Evolutionary conservation across 2,888 invertebrate genomes (phyloP), one percentile per base, ranked within the genome.

Genomic region (Geophilus truncorum): DNA sequence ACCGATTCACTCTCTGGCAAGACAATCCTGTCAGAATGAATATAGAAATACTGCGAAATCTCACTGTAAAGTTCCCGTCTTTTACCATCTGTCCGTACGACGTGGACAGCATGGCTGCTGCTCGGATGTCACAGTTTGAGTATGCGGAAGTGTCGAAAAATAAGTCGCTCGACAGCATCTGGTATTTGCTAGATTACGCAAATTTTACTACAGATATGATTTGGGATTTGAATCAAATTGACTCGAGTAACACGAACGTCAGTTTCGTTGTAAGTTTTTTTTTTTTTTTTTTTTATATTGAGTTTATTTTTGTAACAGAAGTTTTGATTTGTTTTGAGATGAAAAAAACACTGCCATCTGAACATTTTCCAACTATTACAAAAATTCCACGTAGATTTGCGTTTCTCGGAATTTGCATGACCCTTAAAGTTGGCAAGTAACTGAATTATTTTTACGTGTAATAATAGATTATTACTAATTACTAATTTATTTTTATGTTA

Each of bases 51-150:
- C 1, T 9, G 34, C 80, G 36, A 18, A 80, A 80, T 75, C 2
- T 7, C 10, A 80, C 75, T 18, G 75, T 80, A 6, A 23, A 75
- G n/a, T 80, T 75, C 23, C 80, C 80, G 6, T 40, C 40, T 18
- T 75, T 80, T 34, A 80, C 80, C 25, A 36, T 80, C n/a, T 80
- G 80, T 75, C 80, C 80, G n/a, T 75, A 34, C 23, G 70, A 21
- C 15, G 76, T 75, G 0, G 75, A 80, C 30, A 62, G 79, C 12
- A 57, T 30, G 79, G 2, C 79, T 1, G 4, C 6, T 2, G n/a
- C 62, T 23, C 28, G 18, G 18, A 9, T 3, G 0, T 15, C 7
- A 12, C 79, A 57, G n/a, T 4, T 3, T 12, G 1, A 28, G 7
- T 62, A 62, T 18, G 40, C 40, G 23, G 23, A 78, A 15, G 12